Percentiles rank a stretch among this genome's conserved stretches.
Evolutionary conservation across 2,797 vertebrate species (phyloP).

Genomic region (Lepilemur septentrionalis): DNA sequence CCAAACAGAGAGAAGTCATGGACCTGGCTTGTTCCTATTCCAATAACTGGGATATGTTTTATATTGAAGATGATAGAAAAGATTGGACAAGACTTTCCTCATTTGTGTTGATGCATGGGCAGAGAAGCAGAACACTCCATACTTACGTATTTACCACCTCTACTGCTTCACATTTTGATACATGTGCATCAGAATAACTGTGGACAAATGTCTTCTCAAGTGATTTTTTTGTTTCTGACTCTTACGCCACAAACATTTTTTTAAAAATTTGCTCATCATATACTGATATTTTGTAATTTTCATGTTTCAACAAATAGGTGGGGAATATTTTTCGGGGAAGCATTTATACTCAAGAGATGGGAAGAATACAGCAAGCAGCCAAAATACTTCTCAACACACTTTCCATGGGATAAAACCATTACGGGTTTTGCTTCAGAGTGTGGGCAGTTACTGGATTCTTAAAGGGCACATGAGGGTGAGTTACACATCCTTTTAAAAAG

Average conservation of each 20-base stretch:
- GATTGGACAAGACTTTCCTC: neutral
- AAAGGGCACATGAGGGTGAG: neutral
- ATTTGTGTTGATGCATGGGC: neutral
- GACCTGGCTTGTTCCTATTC: neutral
- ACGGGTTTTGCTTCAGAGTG: neutral
- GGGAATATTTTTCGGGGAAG: neutral
- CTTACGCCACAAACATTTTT: neutral
- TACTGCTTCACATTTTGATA: neutral
- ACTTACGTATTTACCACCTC: neutral
- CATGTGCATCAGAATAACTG: neutral
- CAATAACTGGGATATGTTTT: neutral
- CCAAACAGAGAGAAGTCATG: neutral
- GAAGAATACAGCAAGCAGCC: neutral
- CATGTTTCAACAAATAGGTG: neutral
- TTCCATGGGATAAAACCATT: neutral
- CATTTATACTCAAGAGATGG: neutral
- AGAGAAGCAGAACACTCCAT: neutral
- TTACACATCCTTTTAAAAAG: neutral
- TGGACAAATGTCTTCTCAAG: neutral
- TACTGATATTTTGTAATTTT: neutral
- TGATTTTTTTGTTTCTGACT: neutral
- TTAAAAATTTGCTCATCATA: neutral
- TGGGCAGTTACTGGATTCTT: neutral
- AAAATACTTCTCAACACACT: neutral
- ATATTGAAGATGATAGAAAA: neutral